Base-by-base conservation (phyloP, 2,113 vertebrate genomes). In the Eretmochelys imbricata region DNA sequence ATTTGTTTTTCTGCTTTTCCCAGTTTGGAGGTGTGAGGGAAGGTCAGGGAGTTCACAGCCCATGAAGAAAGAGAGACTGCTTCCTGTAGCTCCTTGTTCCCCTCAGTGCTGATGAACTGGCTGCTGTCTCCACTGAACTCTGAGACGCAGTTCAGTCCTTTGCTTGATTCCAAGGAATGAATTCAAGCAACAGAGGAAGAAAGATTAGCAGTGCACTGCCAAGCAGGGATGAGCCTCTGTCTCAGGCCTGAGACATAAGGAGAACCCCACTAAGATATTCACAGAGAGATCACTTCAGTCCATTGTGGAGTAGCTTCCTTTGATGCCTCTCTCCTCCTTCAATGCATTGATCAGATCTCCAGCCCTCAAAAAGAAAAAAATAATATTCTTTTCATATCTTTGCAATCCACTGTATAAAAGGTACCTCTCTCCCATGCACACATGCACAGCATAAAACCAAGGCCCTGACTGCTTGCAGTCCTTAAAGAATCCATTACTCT, bases 61-160 rank as follows among this genome's bases (percentile, higher is more conserved):
- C 8, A 8, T 19, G 80, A 25, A 31, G 49, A 11, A 51, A 51
- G 50, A 79, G n/a, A 0, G 0, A 46, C 85, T 87, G 14, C 19
- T 38, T 51, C 55, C 17, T 19, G 27, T 31, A 49, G 80, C 14
- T 5, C 27, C 53, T 80, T 48, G 38, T 65, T 72, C 46, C 62
- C 31, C 1, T 0, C 0, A 13, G 75, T 3, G 1, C 8, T 3
- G 3, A 0, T 0, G 57, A 55, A 50, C 8, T 5, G 0, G 0
- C 25, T 9, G 31, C 31, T 69, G 62, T 8, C 62, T 69, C 62
- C 31, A 69, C 35, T 69, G 35, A 42, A 3, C 5, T 24, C 31
- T 2, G 48, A 1, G 17, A 17, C 8, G 19, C 0, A 2, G 6
- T 69, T 69, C 62, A 65, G 54, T 38, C 50, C 31, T 35, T 8